Evolutionary conservation across 2,113 vertebrate genomes (phyloP), one percentile per base, ranked within the genome.

Genomic region (Hylia prasina): DNA sequence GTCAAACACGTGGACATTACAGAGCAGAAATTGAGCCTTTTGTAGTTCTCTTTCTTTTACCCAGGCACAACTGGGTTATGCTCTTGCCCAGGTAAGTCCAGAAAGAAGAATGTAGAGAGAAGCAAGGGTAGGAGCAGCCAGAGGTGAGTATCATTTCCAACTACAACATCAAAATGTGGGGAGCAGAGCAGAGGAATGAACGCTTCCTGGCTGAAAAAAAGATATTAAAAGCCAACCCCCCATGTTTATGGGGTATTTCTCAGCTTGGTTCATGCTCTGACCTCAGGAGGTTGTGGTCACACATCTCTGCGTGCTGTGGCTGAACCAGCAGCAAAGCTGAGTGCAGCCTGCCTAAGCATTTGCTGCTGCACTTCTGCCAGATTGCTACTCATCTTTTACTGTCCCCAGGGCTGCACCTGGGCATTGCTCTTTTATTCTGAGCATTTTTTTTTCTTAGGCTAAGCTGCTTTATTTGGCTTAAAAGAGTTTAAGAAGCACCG

Each of bases 201-300:
- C 6, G 1, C 68, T 92, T 97, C 65, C 82, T 84, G 92, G 9
- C 33, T 87, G 66, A 86, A 54, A 63, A 19, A 60, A 15, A 65
- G 18, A 27, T 39, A 68, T 10, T 71, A 53, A 42, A 80, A 94
- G 47, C 47, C 47, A 93, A 23, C 7, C 31, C 27, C 39, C 24
- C 15, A 13, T 54, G 65, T 60, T 75, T 20, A 6, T 48, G 11
- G 78, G 56, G 27, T 56, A 66, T 93, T 97, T 96, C 86, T 93
- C 84, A 94, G 21, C 80, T 76, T 79, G 53, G 28, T 79, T 94
- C n/a, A 7, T 1, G 1, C 51, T 84, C 69, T 91, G 30, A 82
- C 72, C 77, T 84, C 57, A 14, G 78, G 65, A 91, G 87, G 37
- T 73, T 96, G 93, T 71, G 87, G 65, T 94, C 78, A 69, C 70